Evolutionary conservation across 1,140 invertebrate species (phyloP).

Genomic region (Neuroterus valhalla): DNA sequence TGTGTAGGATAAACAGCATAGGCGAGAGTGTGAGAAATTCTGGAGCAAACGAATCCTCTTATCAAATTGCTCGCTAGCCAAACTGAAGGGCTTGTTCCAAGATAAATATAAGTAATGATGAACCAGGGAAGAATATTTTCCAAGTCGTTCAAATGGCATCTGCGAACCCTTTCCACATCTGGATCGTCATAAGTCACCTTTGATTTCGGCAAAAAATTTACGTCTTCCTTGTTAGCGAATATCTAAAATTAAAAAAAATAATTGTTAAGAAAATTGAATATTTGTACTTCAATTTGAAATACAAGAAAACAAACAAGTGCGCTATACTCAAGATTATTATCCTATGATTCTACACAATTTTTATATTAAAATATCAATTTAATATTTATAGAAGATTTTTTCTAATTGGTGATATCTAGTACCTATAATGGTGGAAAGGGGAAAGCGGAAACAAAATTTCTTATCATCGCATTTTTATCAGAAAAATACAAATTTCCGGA

Average conservation of each 20-base stretch:
- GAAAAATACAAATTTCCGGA: too few relatives aligned
- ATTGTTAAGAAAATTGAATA: too few relatives aligned
- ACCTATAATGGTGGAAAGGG: too few relatives aligned
- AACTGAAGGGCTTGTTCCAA: slow-evolving; percentile 76
- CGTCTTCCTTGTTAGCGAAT: slow-evolving; percentile 78
- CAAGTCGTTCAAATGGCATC: slow-evolving; percentile 82
- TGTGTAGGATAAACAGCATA: slow-evolving; percentile 77
- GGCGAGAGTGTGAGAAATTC: slow-evolving; percentile 79
- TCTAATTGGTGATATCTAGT: too few relatives aligned
- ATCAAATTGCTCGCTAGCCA: slow-evolving; percentile 78
- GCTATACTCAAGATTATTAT: neutral
- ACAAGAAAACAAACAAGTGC: neutral
- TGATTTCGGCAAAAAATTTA: slow-evolving; percentile 50
- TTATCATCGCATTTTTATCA: too few relatives aligned
- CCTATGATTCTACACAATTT: too few relatives aligned
- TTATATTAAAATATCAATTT: too few relatives aligned
- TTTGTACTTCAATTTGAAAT: neutral
- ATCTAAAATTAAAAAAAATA: slow-evolving; percentile 68
- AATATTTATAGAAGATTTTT: too few relatives aligned
- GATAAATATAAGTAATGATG: slow-evolving; percentile 77
- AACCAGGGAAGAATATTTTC: slow-evolving; percentile 83
- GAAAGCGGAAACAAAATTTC: too few relatives aligned
- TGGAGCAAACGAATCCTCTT: slow-evolving; percentile 75
- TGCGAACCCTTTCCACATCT: slow-evolving; percentile 78
- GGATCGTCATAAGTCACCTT: slow-evolving; percentile 75